Base-by-base conservation (phyloP, 37 sponge, comb jelly and placozoan species). In the Petrosia ficiformis region DNA sequence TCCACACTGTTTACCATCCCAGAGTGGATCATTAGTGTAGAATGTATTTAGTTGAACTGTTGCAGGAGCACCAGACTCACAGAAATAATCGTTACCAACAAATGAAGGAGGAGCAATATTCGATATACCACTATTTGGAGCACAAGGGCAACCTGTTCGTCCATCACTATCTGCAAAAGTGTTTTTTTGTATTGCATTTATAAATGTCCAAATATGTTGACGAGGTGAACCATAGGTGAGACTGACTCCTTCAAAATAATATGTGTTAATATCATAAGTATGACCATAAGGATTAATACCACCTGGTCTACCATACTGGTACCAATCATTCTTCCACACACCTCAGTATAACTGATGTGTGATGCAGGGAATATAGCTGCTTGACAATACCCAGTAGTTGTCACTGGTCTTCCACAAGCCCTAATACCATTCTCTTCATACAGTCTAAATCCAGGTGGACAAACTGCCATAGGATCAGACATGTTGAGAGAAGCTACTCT, bases 181-280 rank as follows among this genome's bases (percentile, higher is more conserved):
- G 8, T 21, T 68, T 39, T 34, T 34, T 22, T 34, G 54, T 21
- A 48, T 38, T 48, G 14, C 54, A 16, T 10, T 19, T 19, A 69
- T 41, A 64, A 67, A 78, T 4, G 78, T 68, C 78, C 78, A 78
- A 2, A 78, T 42, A 32, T 78, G 78, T 30, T 68, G 42, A 4
- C 70, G 78, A 36, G 78, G 78, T 29, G 14, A 35, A 21, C 69
- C 68, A 26, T 68, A 39, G 10, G 70, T 68, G 3, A 78, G 19
- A 57, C 56, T 43, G 22, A 78, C 36, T 2, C 78, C 78, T 57
- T 78, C 78, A 4, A 78, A 39, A 26, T 68, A 78, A 28, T 32
- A 28, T 3, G 44, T 43, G 42, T 77, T 41, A 1, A 63, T 35
- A 3, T 32, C 42, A 14, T 77, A n/a, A 41, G 11, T n/a, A 28